Evolutionary conservation across 2,797 vertebrate genomes (phyloP), one percentile per base, ranked within the genome.

Genomic region (Mustela erminea): DNA sequence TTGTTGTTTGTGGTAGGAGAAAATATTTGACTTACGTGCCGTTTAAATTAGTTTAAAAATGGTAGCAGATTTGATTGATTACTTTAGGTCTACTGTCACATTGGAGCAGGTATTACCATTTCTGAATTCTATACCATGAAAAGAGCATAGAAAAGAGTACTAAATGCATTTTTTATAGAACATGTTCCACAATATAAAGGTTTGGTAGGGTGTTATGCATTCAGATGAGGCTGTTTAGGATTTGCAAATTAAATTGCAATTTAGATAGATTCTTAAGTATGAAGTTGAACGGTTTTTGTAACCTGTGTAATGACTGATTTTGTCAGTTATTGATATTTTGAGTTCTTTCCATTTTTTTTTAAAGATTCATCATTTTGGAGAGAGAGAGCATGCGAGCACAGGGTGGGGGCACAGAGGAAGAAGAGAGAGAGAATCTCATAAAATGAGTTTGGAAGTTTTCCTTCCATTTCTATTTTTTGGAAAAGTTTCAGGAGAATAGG

Each of bases 41-140:
- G 1, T 35, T 95, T 90, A 89, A 35, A 72, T 91, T 56, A 68
- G 60, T 94, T 96, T 75, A 18, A 91, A 83, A 78, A 56, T 56
- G 32, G 35, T 94, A 68, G 15, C 21, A 87, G 17, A 52, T 84
- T 91, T 94, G 82, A 94, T 83, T 77, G 13, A 90, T 88, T 43
- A 60, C 32, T 83, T 97, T 17, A n/a, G 29, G 32, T 81, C 29
- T 78, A 0, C 85, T 91, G 62, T 95, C 38, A 78, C 91, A 72
- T 32, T 96, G 5, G 60, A 90, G 27, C 10, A 95, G 86, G 9
- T 46, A 72, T 70, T 77, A 84, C 78, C 27, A 27, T 91, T 92
- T 94, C 77, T 87, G 86, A 94, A 52, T 97, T 97, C 27, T 94
- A 7, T 5, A 77, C 49, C 43, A 64, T 83, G 60, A 87, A 92